Evolutionary conservation across 2,797 vertebrate genomes (phyloP), one percentile per base, ranked within the genome.

Genomic region (Mallotus villosus): DNA sequence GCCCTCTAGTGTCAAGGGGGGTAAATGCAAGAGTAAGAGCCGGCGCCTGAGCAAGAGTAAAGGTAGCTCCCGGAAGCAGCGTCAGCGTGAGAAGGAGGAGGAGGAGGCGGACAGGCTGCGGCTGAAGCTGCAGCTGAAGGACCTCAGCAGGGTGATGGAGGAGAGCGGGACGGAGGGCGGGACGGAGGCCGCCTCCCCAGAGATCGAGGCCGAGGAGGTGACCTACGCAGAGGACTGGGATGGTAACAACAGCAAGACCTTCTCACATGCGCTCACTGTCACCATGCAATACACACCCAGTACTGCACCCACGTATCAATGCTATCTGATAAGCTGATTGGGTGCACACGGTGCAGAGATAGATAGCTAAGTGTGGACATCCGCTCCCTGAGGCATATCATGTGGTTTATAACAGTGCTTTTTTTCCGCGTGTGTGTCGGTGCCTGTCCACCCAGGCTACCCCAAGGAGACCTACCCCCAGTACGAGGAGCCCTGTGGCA

Each of bases 151-250:
- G 41, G 80, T 92, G 67, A 96, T 99, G 90, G 94, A 96, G 80
- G 96, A 98, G 85, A 93, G 95, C 32, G 94, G 93, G 19, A 27
- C 93, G 79, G 97, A 98, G 85, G 93, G 95, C 32, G 94, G 93
- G 19, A 27, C 93, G 79, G 97, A 97, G 74, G 93, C 88, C 24
- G 86, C 93, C 25, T 92, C 95, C 68, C 96, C 97, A 0, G 98
- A 99, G 88, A 95, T 96, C 86, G 97, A 98, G 90, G 97, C 97
- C 0, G 97, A 99, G 86, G 93, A 98, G 85, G 93, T 95, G 55
- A 93, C 96, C 7, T 98, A 98, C 55, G 89, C 93, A 79, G 91
- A 92, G 7, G 95, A 96, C 51, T 98, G 97, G 96, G 96, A 98
- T 91, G 97, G 97, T 99, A 91, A 84, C 9, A n/a, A 17, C 1